A percentile compares a stretch with the other conserved stretches of the same genome.
Conservation (phyloP, 1,140 invertebrate genomes). For the Hyles euphorbiae region DNA sequence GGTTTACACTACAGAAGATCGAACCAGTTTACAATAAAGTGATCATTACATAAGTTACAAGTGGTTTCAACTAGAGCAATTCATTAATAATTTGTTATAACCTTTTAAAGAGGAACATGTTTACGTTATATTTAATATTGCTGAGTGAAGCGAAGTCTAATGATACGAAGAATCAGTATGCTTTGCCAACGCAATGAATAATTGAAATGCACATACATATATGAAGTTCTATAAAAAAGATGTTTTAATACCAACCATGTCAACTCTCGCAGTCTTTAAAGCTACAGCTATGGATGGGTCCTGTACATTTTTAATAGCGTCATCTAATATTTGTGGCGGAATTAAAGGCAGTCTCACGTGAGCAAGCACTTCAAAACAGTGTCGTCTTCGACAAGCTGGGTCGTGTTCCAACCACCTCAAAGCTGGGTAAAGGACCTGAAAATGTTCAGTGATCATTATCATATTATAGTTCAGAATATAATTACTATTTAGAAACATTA, state of each 20-base stretch:
- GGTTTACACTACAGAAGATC: too few relatives aligned
- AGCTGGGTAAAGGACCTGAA: conserved; percentile 90
- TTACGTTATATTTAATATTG: too few relatives aligned
- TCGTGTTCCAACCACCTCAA: conserved; percentile 94
- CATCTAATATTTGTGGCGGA: conserved; percentile 87
- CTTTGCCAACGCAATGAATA: too few relatives aligned
- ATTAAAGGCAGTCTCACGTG: conserved; percentile 91
- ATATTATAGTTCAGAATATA: background rate
- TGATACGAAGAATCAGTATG: too few relatives aligned
- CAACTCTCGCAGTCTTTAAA: conserved; percentile 86
- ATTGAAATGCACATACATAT: too few relatives aligned
- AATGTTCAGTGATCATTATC: background rate
- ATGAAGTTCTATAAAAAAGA: conserved; percentile 1
- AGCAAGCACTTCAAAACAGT: conserved; percentile 91
- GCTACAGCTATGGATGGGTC: conserved; percentile 89
- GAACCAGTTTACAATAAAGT: too few relatives aligned
- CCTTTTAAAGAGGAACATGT: too few relatives aligned
- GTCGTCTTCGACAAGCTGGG: conserved; percentile 84
- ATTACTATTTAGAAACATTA: too few relatives aligned
- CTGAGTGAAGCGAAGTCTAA: too few relatives aligned
- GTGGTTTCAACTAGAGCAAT: too few relatives aligned
- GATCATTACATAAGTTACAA: too few relatives aligned
- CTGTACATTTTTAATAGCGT: conserved; percentile 86
- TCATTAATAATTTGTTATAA: too few relatives aligned
- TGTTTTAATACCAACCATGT: conserved; percentile 77